These are phyloP conservation scores for Athalia circularis DNA, from an alignment of 2,888 invertebrate genomes.

Conservation along the genomic window DNA sequence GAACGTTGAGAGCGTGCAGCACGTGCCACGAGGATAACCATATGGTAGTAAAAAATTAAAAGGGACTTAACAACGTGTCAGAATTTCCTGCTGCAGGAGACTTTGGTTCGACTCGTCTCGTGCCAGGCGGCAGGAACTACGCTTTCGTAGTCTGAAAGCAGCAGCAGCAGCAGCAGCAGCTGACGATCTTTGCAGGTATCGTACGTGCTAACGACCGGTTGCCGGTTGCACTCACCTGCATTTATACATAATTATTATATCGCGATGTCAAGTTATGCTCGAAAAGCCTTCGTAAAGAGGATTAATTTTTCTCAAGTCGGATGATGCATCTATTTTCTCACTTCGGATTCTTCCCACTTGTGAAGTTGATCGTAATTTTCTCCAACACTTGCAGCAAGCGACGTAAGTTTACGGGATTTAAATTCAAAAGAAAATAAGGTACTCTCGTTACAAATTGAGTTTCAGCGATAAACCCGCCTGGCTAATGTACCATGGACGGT, in stretches of 20 bases:
- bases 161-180: constrained; percentile 37
- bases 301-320: too few species aligned
- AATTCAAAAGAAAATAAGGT: neutral
- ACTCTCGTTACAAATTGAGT: constrained; percentile 20
- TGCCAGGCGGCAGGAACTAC: constrained; percentile 39
- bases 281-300: too few species aligned
- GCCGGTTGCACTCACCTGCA: constrained; percentile 33
- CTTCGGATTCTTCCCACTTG: too few species aligned
- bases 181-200: constrained; percentile 30
- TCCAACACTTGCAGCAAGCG: too few species aligned
- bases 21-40: neutral
- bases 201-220: constrained; percentile 29
- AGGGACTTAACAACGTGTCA: constrained; percentile 4
- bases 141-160: constrained; percentile 29
- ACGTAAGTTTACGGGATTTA: neutral
- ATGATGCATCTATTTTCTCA: too few species aligned
- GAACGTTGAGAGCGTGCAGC: too few species aligned
- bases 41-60: neutral
- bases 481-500: constrained; percentile 16
- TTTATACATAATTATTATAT: neutral
- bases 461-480: neutral
- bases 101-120: constrained; percentile 20
- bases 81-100: neutral
- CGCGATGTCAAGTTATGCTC: too few species aligned
- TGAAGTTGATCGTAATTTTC: neutral